These are phyloP conservation scores for Manis javanica DNA, from an alignment of 2,797 vertebrate genomes.

Conservation along the genomic window DNA sequence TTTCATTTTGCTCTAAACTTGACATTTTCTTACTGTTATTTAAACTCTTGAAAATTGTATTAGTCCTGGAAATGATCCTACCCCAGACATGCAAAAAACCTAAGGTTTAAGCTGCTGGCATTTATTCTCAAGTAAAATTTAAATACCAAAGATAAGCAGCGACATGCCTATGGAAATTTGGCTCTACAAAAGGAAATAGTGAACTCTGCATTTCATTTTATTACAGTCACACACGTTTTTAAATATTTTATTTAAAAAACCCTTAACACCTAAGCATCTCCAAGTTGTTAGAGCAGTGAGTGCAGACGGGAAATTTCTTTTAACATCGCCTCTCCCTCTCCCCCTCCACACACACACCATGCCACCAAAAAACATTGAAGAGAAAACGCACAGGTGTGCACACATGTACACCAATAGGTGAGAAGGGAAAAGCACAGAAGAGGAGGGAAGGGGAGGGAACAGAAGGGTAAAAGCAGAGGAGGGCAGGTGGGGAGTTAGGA, in stretches of 20 bases:
- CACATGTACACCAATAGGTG: fast-evolving
- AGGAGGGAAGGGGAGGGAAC: background rate
- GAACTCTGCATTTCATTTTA: background rate
- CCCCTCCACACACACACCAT: too few relatives aligned
- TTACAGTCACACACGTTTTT: background rate
- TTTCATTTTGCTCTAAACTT: background rate
- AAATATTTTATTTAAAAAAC: background rate
- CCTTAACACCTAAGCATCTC: background rate
- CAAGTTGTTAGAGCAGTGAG: background rate
- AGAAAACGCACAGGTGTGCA: background rate
- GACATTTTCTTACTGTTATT: background rate
- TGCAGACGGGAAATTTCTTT: background rate
- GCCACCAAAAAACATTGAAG: background rate
- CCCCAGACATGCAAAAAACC: background rate
- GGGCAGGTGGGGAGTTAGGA: background rate
- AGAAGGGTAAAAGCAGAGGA: fast-evolving
- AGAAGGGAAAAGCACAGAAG: background rate
- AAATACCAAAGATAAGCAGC: background rate
- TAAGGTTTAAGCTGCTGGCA: background rate
- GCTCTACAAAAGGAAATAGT: background rate
- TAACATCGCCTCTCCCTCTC: background rate
- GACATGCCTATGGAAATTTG: background rate
- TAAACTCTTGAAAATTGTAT: background rate
- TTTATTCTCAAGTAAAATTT: background rate
- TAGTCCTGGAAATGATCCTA: background rate